These are phyloP conservation scores for Drosophila hawaiiensis DNA, from an alignment of 2,888 invertebrate species.

Conservation along the genomic window DNA sequence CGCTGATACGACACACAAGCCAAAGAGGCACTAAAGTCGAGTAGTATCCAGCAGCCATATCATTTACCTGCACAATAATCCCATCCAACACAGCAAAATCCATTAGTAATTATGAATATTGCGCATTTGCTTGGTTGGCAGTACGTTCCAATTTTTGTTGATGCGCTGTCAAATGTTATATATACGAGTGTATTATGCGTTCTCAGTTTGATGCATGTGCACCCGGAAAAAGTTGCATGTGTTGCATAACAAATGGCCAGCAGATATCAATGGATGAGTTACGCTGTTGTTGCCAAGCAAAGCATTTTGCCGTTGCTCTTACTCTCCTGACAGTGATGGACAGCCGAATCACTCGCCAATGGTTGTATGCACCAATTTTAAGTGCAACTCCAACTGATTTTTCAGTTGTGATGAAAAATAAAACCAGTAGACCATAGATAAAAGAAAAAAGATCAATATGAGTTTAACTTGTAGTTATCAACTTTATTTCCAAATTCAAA, in stretches of 20 bases:
- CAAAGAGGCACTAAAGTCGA: constrained; percentile 13
- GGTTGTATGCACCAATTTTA: constrained; percentile 5
- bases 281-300: constrained; percentile 3
- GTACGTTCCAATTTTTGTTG: constrained; percentile 24
- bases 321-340: constrained; percentile 39
- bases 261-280: constrained; percentile 61
- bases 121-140: not conserved
- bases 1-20: constrained; percentile 31
- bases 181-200: constrained; percentile 57
- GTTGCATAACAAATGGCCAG: constrained; percentile 59
- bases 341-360: constrained; percentile 12
- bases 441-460: not conserved
- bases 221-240: constrained; percentile 15
- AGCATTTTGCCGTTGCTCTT: constrained; percentile 9
- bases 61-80: constrained; percentile 36
- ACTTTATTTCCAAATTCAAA: not conserved
- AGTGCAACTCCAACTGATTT: constrained; percentile 23
- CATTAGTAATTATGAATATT: constrained; percentile 45
- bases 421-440: not conserved
- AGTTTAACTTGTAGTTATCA: not conserved
- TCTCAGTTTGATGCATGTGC: constrained; percentile 56
- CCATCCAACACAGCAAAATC: constrained; percentile 2
- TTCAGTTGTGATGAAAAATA: not conserved
- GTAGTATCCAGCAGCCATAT: constrained; percentile 4
- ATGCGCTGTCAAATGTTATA: constrained; percentile 59